A percentile compares a stretch with the other conserved stretches of the same genome.
Evolutionary conservation across 2,113 vertebrate species (phyloP).

Genomic region (Nansenia antarctica): DNA sequence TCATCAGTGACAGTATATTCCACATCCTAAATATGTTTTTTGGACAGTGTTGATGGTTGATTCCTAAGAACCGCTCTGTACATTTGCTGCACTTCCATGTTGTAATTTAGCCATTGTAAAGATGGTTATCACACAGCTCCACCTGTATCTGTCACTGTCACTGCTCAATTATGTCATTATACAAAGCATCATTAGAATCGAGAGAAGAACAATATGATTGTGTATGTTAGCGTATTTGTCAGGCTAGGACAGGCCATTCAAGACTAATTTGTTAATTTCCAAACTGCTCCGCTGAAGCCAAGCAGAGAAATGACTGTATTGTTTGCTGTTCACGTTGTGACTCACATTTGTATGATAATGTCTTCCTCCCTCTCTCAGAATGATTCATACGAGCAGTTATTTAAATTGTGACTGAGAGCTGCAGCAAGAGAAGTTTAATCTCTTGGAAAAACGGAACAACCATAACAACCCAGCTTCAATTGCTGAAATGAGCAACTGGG

Average conservation of each 20-base stretch:
- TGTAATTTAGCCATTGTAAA: constrained; percentile 8
- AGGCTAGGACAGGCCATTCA: constrained; percentile 3
- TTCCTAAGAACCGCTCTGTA: constrained; percentile 30
- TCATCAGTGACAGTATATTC: not conserved
- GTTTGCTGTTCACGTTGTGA: constrained; percentile 14
- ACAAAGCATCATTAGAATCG: too few species aligned
- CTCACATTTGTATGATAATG: not conserved
- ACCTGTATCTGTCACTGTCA: too few species aligned
- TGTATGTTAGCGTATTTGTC: constrained; percentile 22
- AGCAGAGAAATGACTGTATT: constrained; percentile 9
- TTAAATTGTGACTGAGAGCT: constrained; percentile 21
- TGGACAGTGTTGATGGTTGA: not conserved
- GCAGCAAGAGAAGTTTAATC: constrained; percentile 30
- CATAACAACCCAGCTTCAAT: constrained; percentile 28
- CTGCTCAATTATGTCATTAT: too few species aligned
- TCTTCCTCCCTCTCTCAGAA: constrained; percentile 5
- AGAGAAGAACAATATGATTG: not conserved
- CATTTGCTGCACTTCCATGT: constrained; percentile 11
- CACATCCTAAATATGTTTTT: constrained; percentile 15
- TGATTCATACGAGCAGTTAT: constrained; percentile 25
- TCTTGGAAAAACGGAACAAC: constrained; percentile 44
- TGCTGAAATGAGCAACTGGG: constrained; percentile 35
- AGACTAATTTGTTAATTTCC: constrained; percentile 6
- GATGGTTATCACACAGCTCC: constrained; percentile 25
- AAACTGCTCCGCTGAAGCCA: constrained; percentile 15